A percentile compares a stretch with the other conserved stretches of the same genome.
phyloP scores from a whole-genome alignment of 92 coral and sea anemone genomes.

The Parazoanthus darwini region DNA sequence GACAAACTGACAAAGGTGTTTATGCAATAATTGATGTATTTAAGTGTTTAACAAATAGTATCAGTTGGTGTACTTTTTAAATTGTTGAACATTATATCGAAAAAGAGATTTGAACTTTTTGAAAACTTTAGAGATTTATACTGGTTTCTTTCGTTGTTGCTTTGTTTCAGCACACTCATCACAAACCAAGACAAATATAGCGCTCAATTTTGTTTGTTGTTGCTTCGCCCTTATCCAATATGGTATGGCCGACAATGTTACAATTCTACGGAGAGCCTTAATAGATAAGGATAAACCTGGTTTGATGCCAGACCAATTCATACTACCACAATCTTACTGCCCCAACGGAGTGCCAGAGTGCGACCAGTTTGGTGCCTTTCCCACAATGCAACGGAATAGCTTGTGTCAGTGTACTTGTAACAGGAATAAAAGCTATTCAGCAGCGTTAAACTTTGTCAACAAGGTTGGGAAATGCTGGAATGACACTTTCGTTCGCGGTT shows the following conservation, averaged over 20 bases:
- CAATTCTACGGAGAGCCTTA: neutral
- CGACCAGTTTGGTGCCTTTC: neutral
- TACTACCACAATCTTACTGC: neutral
- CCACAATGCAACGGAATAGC: neutral
- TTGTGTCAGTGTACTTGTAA: neutral
- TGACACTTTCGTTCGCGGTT: neutral
- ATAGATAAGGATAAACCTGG: neutral
- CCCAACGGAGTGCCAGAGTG: conserved; percentile 17
- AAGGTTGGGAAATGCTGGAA: neutral
- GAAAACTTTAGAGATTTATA: no score
- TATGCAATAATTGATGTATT: no score
- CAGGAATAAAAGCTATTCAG: neutral
- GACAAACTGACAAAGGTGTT: no score
- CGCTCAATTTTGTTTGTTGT: neutral
- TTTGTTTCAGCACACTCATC: neutral
- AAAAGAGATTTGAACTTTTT: no score
- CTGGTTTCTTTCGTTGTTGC: no score
- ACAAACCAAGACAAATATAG: neutral
- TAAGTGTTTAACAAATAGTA: no score
- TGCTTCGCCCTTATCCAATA: neutral
- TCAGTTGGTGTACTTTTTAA: no score
- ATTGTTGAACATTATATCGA: no score
- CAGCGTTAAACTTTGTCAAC: neutral
- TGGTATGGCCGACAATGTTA: neutral
- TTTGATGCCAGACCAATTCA: neutral